Percentiles rank a stretch among this genome's conserved stretches.
Conservation (phyloP, 1,140 invertebrate species). For the Elysia chlorotica region DNA sequence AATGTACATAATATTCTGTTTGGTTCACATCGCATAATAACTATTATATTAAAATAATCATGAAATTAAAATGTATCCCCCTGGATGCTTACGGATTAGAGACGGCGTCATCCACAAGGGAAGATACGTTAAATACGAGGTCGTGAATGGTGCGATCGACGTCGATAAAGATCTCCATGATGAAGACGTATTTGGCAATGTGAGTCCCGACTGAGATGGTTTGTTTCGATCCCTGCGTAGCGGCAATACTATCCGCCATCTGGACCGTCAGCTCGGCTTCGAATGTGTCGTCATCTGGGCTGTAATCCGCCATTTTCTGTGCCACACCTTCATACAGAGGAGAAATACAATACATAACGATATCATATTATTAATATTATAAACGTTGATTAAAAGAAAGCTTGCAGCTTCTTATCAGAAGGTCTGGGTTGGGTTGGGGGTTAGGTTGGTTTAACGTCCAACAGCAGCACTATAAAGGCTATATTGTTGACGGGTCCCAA, state of each 20-base stretch:
- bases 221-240: constrained; percentile 17
- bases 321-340: constrained; percentile 25
- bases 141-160: constrained; percentile 29
- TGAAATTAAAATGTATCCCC: too few species aligned
- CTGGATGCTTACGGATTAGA: constrained; percentile 36
- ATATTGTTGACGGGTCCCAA: too few species aligned
- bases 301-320: constrained; percentile 20
- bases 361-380: too few species aligned
- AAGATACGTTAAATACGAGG: constrained; percentile 32
- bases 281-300: constrained; percentile 39
- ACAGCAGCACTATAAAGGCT: too few species aligned
- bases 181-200: constrained; percentile 30
- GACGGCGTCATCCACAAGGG: constrained; percentile 22
- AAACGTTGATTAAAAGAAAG: too few species aligned
- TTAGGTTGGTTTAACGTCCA: too few species aligned
- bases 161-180: constrained; percentile 29
- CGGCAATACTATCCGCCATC: constrained; percentile 36
- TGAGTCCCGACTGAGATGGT: constrained; percentile 36
- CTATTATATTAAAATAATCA: too few species aligned
- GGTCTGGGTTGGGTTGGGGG: too few species aligned
- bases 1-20: too few species aligned
- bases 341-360: too few species aligned
- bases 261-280: constrained; percentile 35
- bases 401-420: too few species aligned
- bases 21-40: too few species aligned